Evolutionary conservation across 1,140 invertebrate genomes (phyloP).

Genomic region (Caerostris extrusa): DNA sequence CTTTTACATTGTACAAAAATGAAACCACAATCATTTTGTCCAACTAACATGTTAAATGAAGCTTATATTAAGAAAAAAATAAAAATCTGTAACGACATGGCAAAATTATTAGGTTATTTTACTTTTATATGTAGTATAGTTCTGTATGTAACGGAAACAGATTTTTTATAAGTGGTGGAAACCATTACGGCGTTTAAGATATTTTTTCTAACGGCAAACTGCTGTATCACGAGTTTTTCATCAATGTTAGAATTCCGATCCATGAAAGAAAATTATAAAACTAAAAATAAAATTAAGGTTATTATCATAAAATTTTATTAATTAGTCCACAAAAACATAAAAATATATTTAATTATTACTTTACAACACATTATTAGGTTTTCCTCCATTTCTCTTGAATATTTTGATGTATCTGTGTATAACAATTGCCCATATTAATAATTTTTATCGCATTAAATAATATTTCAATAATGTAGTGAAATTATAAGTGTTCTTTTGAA

Average conservation of each 20-base stretch:
- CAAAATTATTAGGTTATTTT: neutral
- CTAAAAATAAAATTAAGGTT: too few species aligned
- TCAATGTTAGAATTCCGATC: neutral
- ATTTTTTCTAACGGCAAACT: neutral
- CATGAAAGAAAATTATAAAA: neutral
- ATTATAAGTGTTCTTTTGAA: too few species aligned
- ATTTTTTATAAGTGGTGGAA: neutral
- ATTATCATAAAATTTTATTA: too few species aligned
- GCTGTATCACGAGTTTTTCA: neutral
- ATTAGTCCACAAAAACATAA: too few species aligned
- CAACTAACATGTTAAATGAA: constrained; percentile 15
- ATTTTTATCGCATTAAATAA: too few species aligned
- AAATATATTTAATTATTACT: too few species aligned
- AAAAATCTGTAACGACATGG: neutral
- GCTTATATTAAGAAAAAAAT: neutral
- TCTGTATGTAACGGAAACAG: neutral
- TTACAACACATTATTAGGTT: too few species aligned
- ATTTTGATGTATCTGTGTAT: too few species aligned
- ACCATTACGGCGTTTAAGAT: neutral
- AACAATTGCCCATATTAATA: too few species aligned
- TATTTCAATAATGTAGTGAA: too few species aligned
- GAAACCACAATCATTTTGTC: neutral
- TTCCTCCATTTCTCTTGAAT: too few species aligned
- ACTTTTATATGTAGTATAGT: neutral
- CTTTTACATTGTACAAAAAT: neutral